Evolutionary conservation across 2,888 invertebrate genomes (phyloP), one percentile per base, ranked within the genome.

Genomic region (Drosophila paranaensis): DNA sequence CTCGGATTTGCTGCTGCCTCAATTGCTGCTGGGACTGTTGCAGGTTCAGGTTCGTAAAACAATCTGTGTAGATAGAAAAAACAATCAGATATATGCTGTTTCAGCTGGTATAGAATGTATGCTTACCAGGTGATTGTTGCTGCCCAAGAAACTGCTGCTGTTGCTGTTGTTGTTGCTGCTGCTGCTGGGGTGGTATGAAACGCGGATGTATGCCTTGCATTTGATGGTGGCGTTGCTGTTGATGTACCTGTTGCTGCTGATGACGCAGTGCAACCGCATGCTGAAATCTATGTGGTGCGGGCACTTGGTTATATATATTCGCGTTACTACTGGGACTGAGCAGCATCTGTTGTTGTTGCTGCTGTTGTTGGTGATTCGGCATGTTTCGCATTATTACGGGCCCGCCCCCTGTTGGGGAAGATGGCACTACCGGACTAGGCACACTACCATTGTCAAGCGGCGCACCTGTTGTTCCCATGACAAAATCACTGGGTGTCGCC

Each of bases 1-100:
- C 74, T 27, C 90, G 88, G 27, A 88, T 74, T 73, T 91, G 91
- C 30, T 91, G 91, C 20, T 90, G 83, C 51, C 90, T 77, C 68
- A 85, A 61, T 48, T 90, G 90, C 51, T 88, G 84, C 45, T 79
- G 82, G 60, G 79, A 75, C 60, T 79, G 79, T 46, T 79, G 89
- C 33, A 84, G 14, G 37, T 66, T 77, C 67, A 80, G 53, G 54
- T 82, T 86, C 60, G 61, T 82, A 13, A 82, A 87, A 68, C 86
- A 87, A 74, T 87, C 86, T 89, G 69, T 43, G 3, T 14, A 2
- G 1, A 16, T 50, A 42, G 39, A 16, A 33, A 10, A 56, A 11
- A 6, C 5, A 45, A 16, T 39, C 9, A 43, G 11, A 25, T 35
- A 13, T 37, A 39, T 35, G 0, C 13, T 14, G 1, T 16, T 9